Evolutionary conservation across 2,888 invertebrate species (phyloP).

Genomic region (Heteropelma amictum): DNA sequence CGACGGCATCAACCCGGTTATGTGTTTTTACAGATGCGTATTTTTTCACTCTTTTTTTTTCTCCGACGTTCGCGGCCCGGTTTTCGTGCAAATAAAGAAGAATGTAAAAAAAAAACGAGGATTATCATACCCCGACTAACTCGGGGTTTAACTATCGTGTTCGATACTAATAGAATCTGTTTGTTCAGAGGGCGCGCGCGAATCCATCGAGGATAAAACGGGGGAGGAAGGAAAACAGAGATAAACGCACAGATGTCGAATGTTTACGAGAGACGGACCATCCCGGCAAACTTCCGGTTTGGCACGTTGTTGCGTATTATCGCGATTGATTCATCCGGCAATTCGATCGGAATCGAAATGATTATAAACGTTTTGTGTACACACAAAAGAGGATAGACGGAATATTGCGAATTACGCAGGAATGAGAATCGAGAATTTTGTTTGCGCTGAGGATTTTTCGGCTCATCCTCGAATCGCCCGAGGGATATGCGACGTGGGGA

Average conservation of each 20-base stretch:
- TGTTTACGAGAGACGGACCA: no score
- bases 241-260: conserved; percentile 16
- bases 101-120: conserved; percentile 26
- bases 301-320: no score
- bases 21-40: no score
- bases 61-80: no score
- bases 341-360: conserved; percentile 33
- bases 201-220: background rate
- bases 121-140: conserved; percentile 4
- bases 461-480: conserved; percentile 27
- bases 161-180: conserved; percentile 38
- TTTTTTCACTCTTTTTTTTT: no score
- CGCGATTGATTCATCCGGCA: conserved; percentile 6
- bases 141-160: conserved; percentile 17
- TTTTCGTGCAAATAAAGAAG: no score
- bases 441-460: conserved; percentile 30
- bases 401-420: background rate
- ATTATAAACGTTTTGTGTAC: conserved; percentile 1
- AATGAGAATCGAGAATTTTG: background rate
- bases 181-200: conserved; percentile 8
- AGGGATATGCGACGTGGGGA: background rate
- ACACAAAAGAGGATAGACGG: background rate
- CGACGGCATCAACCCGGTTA: no score
- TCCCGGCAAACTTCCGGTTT: no score
- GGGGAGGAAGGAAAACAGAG: background rate